A percentile compares a stretch with the other conserved stretches of the same genome.
phyloP scores from a whole-genome alignment of 2,113 vertebrate genomes.

The Cinclus cinclus region DNA sequence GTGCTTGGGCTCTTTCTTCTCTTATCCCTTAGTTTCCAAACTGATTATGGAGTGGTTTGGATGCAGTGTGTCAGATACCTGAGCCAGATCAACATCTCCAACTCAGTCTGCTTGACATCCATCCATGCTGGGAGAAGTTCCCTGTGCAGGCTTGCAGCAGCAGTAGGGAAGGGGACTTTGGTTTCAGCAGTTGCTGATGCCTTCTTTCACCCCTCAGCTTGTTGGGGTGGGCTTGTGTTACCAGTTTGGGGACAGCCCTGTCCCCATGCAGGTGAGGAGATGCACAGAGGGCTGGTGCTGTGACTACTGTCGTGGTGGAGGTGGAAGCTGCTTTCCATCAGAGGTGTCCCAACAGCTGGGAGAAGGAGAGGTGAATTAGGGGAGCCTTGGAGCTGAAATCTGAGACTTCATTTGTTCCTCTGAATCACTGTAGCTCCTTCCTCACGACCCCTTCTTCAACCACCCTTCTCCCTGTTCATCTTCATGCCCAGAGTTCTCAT shows the following conservation, averaged over 20 bases:
- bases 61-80: rapidly evolving
- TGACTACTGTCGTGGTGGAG: rapidly evolving
- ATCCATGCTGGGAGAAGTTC: rapidly evolving
- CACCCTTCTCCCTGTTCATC: background rate
- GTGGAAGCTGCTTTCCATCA: background rate
- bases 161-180: background rate
- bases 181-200: background rate
- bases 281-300: background rate
- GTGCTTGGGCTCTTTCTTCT: rapidly evolving
- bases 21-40: background rate
- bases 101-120: background rate
- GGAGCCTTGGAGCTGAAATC: background rate
- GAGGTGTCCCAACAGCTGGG: background rate
- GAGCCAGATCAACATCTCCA: rapidly evolving
- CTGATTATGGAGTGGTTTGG: background rate
- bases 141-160: rapidly evolving
- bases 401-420: background rate
- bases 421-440: rapidly evolving
- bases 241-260: background rate
- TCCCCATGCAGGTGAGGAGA: background rate
- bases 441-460: rapidly evolving
- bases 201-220: background rate
- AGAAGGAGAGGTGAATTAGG: background rate
- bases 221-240: background rate
- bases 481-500: background rate